Base-by-base conservation (phyloP, 2,113 vertebrate genomes). In the Motacilla alba region DNA sequence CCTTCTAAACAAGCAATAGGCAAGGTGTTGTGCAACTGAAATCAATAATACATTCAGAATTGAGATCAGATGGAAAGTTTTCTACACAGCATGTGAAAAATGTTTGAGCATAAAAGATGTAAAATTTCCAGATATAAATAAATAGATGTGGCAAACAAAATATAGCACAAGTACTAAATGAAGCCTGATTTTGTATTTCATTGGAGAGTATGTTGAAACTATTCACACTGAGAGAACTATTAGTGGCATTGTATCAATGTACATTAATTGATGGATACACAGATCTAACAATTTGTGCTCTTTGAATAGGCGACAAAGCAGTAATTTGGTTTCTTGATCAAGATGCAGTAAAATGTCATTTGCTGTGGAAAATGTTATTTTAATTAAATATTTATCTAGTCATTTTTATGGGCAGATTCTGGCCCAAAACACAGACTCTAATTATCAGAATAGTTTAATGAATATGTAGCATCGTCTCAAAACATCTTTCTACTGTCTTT, bases 371-470 rank as follows among this genome's bases (percentile, higher is more conserved):
- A 86, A 68, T 77, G 8, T 63, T 79, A 56, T 89, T 96, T 93
- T 76, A 90, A 91, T 93, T 31, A 90, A 93, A 70, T 91, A 87
- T 76, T 90, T 86, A 79, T 82, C 50, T 76, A 83, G 4, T 39
- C 12, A 28, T 93, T 96, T 95, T 66, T 77, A 46, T 67, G 50
- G 41, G 67, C 52, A 89, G 72, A 76, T 84, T 95, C 90, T 90
- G 59, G n/a, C 63, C 50, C 23, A 35, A 86, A 93, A 53, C 52
- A 58, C 23, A 80, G 63, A 23, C 30, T 70, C 5, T 92, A 74
- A 84, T 82, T 79, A 76, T 64, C 39, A 77, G 76, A 83, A 62
- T 37, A 89, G 17, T 79, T 93, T 94, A 91, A 94, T 53, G 39
- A 72, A 56, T 92, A 52, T 33, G 44, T 63, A 62, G 62, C 6